Percentiles rank a stretch among this genome's conserved stretches.
These are phyloP conservation scores for Volucella inflata DNA, from an alignment of 2,888 invertebrate species.

Conservation along the genomic window DNA sequence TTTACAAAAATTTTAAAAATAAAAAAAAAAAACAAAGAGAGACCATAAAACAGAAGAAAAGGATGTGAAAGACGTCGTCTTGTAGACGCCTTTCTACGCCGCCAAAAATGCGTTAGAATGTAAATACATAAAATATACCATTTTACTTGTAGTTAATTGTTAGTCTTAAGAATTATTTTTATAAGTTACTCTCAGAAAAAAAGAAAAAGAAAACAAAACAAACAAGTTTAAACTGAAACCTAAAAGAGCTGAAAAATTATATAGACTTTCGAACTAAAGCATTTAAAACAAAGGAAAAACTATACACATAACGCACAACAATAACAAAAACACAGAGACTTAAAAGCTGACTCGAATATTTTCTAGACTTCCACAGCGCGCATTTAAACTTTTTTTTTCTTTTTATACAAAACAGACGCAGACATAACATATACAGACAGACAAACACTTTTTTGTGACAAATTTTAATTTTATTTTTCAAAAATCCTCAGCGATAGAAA, in stretches of 20 bases:
- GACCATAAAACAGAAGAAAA: constrained; percentile 21
- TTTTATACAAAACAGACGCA: neutral
- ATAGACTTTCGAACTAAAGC: constrained; percentile 9
- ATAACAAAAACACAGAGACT: neutral
- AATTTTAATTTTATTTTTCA: constrained; percentile 6
- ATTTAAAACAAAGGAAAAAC: neutral
- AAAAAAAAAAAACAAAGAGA: constrained; percentile 17
- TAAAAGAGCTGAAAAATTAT: constrained; percentile 13
- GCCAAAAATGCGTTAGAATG: constrained; percentile 55
- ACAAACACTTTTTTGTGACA: constrained; percentile 18
- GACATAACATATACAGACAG: neutral
- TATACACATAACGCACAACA: constrained; percentile 8
- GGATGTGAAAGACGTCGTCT: constrained; percentile 13
- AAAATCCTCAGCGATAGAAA: neutral
- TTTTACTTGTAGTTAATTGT: constrained; percentile 72
- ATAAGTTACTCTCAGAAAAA: constrained; percentile 60
- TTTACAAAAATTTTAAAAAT: neutral
- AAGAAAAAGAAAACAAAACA: constrained; percentile 24
- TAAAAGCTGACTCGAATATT: neutral
- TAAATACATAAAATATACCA: constrained; percentile 67
- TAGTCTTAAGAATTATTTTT: constrained; percentile 64
- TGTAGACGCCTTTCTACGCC: constrained; percentile 17
- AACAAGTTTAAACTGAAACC: constrained; percentile 32
- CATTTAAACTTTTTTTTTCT: neutral
- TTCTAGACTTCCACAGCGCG: neutral